Percentiles rank a stretch among this genome's conserved stretches.
These are phyloP conservation scores for Encarsia formosa DNA, from an alignment of 2,888 invertebrate genomes.

Conservation along the genomic window DNA sequence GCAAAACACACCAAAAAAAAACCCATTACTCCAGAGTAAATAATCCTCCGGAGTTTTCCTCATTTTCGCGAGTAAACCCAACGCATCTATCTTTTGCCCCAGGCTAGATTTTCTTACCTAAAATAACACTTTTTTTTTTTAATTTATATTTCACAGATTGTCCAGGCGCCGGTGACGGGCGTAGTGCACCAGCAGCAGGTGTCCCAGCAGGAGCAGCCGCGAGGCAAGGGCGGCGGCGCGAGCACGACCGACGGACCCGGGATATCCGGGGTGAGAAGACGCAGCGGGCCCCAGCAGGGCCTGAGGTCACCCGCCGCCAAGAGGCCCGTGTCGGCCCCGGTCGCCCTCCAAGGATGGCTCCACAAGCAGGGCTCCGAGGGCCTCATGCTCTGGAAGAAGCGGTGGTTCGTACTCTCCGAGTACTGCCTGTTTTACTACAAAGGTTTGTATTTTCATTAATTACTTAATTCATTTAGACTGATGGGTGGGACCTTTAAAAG, in stretches of 20 bases:
- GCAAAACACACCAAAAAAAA: too few species aligned
- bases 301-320: conserved; percentile 79
- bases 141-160: conserved; percentile 18
- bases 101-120: too few species aligned
- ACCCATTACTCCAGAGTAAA: too few species aligned
- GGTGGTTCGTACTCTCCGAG: conserved; percentile 92
- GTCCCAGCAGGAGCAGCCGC: conserved; percentile 22
- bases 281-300: conserved; percentile 57
- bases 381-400: conserved; percentile 88
- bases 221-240: conserved; percentile 45
- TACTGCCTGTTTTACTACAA: conserved; percentile 94
- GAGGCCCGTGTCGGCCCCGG: conserved; percentile 77
- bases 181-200: conserved; percentile 26
- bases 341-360: conserved; percentile 83
- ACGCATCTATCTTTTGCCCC: too few species aligned
- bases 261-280: conserved; percentile 40
- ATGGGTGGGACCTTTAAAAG: too few species aligned
- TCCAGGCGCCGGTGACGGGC: conserved; percentile 26
- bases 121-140: background rate
- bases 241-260: conserved; percentile 33
- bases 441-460: conserved; percentile 62
- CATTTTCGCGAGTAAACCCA: too few species aligned
- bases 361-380: conserved; percentile 92
- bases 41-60: too few species aligned
- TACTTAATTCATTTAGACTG: too few species aligned